Evolutionary conservation across 1,140 invertebrate species (phyloP).

Genomic region (Daktulosphaira vitifoliae): DNA sequence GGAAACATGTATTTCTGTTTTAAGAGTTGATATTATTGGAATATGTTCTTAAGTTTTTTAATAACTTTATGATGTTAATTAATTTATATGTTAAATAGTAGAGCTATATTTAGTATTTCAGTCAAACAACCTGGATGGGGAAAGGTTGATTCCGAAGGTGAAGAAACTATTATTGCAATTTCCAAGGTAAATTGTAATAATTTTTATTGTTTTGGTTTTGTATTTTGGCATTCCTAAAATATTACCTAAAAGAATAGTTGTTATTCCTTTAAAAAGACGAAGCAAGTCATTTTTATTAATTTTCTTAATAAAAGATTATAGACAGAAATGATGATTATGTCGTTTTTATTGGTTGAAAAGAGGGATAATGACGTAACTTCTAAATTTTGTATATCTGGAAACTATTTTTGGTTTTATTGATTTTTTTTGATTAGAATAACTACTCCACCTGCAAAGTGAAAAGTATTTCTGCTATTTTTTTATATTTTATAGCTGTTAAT

Average conservation of each 20-base stretch:
- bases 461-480: not conserved
- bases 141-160: not conserved
- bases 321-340: not conserved
- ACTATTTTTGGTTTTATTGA: not conserved
- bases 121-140: not conserved
- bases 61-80: not conserved
- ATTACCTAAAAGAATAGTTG: not conserved
- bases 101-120: not conserved
- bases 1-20: too few species aligned
- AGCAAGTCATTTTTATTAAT: not conserved
- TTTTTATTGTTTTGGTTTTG: not conserved
- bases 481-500: slow-evolving; percentile 6
- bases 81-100: not conserved
- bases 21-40: not conserved
- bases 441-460: not conserved
- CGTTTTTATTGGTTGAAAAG: not conserved
- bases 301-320: slow-evolving; percentile 22
- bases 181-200: not conserved
- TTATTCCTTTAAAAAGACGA: not conserved
- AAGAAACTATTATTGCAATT: not conserved
- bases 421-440: slow-evolving; percentile 14
- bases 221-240: not conserved
- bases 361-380: not conserved
- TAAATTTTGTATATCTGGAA: not conserved
- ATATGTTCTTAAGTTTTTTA: not conserved